Conservation (phyloP, 1,140 invertebrate species). For the Drosophila hydei region DNA sequence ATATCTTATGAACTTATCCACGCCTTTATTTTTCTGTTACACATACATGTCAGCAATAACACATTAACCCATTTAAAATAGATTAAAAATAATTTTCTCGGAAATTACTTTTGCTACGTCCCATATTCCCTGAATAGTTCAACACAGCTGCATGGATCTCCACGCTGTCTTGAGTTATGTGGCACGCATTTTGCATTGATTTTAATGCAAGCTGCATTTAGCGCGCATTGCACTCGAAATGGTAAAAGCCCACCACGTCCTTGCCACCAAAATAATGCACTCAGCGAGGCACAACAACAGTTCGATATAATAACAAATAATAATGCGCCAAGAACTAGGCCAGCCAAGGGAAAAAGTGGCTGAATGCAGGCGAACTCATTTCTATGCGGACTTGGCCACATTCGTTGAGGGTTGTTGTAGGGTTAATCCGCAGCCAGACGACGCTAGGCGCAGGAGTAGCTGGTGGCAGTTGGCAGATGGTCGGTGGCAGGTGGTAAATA, state of each 20-base stretch:
- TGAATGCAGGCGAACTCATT: conserved; percentile 43
- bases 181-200: conserved; percentile 32
- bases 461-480: neutral
- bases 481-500: conserved; percentile 16
- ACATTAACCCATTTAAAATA: too few relatives aligned
- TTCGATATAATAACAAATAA: conserved; percentile 70
- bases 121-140: neutral
- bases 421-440: conserved; percentile 61
- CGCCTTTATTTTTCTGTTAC: too few relatives aligned
- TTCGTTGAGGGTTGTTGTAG: conserved; percentile 23
- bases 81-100: neutral
- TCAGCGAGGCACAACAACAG: neutral
- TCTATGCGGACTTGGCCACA: conserved; percentile 33
- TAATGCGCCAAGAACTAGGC: conserved; percentile 60
- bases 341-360: conserved; percentile 49
- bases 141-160: neutral
- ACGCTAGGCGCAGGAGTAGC: conserved; percentile 36
- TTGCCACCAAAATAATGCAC: conserved; percentile 45
- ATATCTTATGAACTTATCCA: too few relatives aligned
- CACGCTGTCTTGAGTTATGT: conserved; percentile 4
- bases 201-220: conserved; percentile 31
- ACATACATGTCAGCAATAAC: too few relatives aligned
- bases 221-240: conserved; percentile 38
- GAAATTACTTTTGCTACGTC: neutral
- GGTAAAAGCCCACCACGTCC: conserved; percentile 42